Percentiles rank a stretch among this genome's conserved stretches.
Conservation (phyloP, 2,888 invertebrate species). For the Limnephilus lunatus region DNA sequence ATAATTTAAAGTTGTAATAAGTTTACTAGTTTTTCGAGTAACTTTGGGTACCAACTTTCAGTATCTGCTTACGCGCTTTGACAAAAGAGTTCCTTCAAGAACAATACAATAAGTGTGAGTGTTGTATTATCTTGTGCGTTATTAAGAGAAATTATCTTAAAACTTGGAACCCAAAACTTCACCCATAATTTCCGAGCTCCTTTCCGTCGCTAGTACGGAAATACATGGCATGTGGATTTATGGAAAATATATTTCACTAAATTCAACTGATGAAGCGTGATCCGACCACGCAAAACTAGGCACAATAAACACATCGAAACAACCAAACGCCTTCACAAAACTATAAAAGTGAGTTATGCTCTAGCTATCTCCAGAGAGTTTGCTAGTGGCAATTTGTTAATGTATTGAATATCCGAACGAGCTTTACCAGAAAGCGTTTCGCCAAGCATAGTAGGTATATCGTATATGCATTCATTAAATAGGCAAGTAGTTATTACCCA, state of each 20-base stretch:
- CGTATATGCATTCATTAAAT: background rate
- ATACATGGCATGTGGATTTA: slow-evolving; percentile 7
- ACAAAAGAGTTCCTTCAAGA: background rate
- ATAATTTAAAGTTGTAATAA: background rate
- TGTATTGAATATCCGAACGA: background rate
- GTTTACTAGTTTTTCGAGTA: background rate
- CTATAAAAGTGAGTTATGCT: background rate
- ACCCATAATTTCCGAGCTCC: slow-evolving; percentile 21
- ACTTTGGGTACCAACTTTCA: background rate
- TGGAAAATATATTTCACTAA: background rate
- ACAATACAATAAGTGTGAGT: background rate
- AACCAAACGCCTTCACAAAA: background rate
- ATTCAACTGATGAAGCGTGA: background rate
- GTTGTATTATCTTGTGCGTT: slow-evolving; percentile 1
- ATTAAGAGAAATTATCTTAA: background rate
- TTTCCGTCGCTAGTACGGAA: slow-evolving; percentile 21
- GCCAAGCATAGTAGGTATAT: background rate
- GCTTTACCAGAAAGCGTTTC: background rate
- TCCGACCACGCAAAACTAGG: background rate
- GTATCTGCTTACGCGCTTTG: background rate
- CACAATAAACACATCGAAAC: background rate
- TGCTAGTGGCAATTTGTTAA: background rate
- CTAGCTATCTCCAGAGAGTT: background rate
- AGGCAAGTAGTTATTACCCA: background rate
- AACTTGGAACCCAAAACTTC: slow-evolving; percentile 26